These are phyloP conservation scores for Pipra filicauda DNA, from an alignment of 2,113 vertebrate genomes.

Conservation along the genomic window DNA sequence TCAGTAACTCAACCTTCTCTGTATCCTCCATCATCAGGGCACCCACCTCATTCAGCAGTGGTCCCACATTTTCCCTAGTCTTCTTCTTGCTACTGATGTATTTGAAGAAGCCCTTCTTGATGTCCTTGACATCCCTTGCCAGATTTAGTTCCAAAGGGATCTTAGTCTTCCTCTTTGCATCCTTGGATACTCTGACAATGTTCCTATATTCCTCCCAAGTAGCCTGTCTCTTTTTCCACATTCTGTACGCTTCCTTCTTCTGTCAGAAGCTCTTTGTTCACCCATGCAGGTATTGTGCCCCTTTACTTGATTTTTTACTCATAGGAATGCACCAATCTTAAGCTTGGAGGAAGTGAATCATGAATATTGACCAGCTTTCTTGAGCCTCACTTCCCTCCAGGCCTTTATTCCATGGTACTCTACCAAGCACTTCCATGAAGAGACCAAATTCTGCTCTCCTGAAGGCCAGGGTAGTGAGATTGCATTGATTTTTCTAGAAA, in stretches of 20 bases:
- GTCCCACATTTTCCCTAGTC: not conserved
- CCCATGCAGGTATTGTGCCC: not conserved
- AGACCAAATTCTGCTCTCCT: not conserved
- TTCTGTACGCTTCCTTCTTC: not conserved
- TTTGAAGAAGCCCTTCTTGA: not conserved
- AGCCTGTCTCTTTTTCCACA: not conserved
- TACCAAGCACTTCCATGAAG: not conserved
- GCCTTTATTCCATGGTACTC: not conserved
- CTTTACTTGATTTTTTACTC: not conserved
- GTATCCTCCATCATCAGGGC: not conserved
- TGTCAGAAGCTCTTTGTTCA: not conserved
- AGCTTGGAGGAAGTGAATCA: not conserved
- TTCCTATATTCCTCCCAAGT: not conserved
- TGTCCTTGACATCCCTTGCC: not conserved
- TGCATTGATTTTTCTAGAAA: not conserved
- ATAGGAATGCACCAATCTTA: not conserved
- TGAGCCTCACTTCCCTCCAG: not conserved
- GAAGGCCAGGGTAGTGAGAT: not conserved
- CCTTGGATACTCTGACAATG: not conserved
- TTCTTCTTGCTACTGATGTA: not conserved
- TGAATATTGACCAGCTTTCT: not conserved
- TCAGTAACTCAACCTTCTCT: not conserved
- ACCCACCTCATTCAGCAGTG: not conserved
- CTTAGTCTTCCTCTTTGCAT: not conserved
- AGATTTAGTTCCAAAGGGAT: not conserved